phyloP scores from a whole-genome alignment of 2,888 invertebrate species.

The Euplagia quadripunctaria region DNA sequence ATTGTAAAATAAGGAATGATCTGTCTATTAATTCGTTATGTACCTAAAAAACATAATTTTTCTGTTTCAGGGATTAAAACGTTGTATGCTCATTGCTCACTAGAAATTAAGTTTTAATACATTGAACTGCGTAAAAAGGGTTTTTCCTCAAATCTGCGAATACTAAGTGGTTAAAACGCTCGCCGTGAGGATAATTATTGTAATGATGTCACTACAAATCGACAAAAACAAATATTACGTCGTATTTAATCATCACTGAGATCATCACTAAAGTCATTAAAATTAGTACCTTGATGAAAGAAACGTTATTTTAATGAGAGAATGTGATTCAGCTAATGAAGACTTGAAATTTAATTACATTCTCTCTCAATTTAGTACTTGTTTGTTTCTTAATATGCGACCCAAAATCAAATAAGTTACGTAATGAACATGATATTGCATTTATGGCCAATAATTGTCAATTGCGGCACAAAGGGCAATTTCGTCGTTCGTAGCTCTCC shows the following conservation, averaged over 20 bases:
- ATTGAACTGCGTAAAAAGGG: too few relatives aligned
- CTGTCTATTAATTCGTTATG: neutral
- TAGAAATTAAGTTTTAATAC: neutral
- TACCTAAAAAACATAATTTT: neutral
- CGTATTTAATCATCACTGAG: conserved; percentile 19
- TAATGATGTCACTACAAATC: conserved; percentile 16
- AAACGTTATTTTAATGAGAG: conserved; percentile 15
- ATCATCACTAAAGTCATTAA: conserved; percentile 18
- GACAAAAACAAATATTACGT: conserved; percentile 12
- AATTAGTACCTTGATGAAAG: conserved; percentile 18
- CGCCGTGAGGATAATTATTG: conserved; percentile 2
- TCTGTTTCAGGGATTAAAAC: too few relatives aligned
- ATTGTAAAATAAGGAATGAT: neutral
- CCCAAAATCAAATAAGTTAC: neutral
- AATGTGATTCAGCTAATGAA: conserved; percentile 14
- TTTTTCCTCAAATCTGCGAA: neutral
- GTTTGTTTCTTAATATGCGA: conserved; percentile 13
- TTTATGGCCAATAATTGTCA: conserved; percentile 43
- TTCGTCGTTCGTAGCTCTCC: conserved; percentile 37
- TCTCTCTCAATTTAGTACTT: conserved; percentile 8
- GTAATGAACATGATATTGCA: neutral
- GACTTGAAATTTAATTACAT: conserved; percentile 7
- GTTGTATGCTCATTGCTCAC: neutral
- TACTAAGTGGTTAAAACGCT: neutral
- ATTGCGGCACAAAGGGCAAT: conserved; percentile 47